phyloP scores from a whole-genome alignment of 2,888 invertebrate species.

The Chouioia cunea region DNA sequence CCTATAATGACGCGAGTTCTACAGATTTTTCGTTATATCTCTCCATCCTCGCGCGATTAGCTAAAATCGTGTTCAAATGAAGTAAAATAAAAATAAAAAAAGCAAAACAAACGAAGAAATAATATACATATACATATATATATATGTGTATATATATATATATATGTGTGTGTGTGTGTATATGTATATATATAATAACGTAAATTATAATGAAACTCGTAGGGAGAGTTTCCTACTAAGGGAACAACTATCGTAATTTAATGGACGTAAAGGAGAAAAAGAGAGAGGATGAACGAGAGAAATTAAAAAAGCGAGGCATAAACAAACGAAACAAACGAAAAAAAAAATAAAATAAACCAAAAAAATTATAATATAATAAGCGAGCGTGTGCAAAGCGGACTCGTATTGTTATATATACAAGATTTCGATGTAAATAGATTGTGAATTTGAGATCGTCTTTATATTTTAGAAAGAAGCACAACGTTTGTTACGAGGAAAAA shows the following conservation, averaged over 20 bases:
- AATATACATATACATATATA: too few species aligned
- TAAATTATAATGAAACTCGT: conserved; percentile 27
- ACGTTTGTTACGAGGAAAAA: conserved; percentile 47
- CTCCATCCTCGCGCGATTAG: too few species aligned
- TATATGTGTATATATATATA: too few species aligned
- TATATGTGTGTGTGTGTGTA: too few species aligned
- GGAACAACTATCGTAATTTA: conserved; percentile 47
- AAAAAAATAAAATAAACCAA: neutral
- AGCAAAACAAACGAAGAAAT: too few species aligned
- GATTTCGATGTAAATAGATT: conserved; percentile 48
- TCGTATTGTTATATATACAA: conserved; percentile 47
- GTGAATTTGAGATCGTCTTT: conserved; percentile 48
- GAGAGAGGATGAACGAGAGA: conserved; percentile 3
- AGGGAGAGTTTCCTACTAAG: conserved; percentile 41
- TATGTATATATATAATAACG: too few species aligned
- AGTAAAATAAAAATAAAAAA: too few species aligned
- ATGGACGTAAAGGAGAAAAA: conserved; percentile 39
- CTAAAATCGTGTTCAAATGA: too few species aligned
- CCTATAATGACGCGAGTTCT: too few species aligned
- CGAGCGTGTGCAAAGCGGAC: conserved; percentile 41
- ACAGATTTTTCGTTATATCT: too few species aligned
- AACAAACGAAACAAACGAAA: conserved; percentile 1
- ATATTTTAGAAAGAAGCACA: conserved; percentile 50
- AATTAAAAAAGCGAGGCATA: conserved; percentile 6
- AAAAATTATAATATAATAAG: conserved; percentile 33